These are phyloP conservation scores for Torymus tubicola DNA, from an alignment of 2,888 invertebrate genomes.

Conservation along the genomic window DNA sequence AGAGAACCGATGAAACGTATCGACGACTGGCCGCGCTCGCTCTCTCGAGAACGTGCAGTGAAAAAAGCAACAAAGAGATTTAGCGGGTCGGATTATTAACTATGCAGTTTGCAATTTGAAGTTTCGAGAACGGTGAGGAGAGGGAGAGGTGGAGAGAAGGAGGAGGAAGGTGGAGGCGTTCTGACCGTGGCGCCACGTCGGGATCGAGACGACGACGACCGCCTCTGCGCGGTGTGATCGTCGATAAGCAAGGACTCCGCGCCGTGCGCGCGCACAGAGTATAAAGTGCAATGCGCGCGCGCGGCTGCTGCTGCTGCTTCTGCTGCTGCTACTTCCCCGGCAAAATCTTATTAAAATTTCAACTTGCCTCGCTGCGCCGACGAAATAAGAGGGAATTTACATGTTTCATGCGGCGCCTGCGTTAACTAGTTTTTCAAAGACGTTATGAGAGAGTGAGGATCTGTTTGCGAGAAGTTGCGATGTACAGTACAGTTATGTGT, in stretches of 20 bases:
- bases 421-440: too few species aligned
- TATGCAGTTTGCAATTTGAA: constrained; percentile 55
- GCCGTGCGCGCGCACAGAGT: constrained; percentile 1
- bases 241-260: constrained; percentile 56
- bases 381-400: constrained; percentile 24
- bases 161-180: constrained; percentile 45
- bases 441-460: too few species aligned
- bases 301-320: background rate
- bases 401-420: background rate
- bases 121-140: constrained; percentile 46
- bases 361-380: constrained; percentile 5
- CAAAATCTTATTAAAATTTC: constrained; percentile 44
- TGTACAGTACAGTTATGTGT: too few species aligned
- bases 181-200: constrained; percentile 53
- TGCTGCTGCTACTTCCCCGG: background rate
- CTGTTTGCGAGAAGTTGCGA: too few species aligned
- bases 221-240: constrained; percentile 21
- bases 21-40: constrained; percentile 34
- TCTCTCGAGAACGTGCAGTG: too few species aligned
- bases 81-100: constrained; percentile 39
- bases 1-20: constrained; percentile 13
- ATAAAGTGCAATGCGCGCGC: constrained; percentile 20
- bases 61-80: constrained; percentile 26
- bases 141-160: too few species aligned
- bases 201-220: constrained; percentile 25